phyloP scores from a whole-genome alignment of 1,140 invertebrate genomes.

The Plutomurus gul region DNA sequence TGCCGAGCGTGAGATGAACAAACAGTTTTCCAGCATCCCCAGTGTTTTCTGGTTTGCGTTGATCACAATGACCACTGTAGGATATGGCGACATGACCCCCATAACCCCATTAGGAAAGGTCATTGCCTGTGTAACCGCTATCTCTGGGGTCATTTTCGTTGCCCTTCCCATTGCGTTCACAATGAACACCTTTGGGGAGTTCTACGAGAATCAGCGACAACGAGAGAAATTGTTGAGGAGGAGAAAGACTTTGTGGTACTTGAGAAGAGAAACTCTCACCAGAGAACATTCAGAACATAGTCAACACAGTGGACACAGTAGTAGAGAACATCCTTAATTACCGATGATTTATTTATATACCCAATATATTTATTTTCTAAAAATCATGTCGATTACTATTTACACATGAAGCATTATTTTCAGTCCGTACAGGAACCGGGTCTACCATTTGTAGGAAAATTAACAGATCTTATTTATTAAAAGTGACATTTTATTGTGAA shows the following conservation, averaged over 20 bases:
- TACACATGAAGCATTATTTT: no score
- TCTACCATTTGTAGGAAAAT: no score
- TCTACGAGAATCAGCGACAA: conserved; percentile 44
- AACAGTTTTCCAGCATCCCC: conserved; percentile 56
- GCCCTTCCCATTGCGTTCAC: conserved; percentile 60
- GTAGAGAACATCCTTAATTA: no score
- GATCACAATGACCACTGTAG: conserved; percentile 64
- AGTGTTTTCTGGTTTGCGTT: conserved; percentile 61
- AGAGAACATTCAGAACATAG: background rate
- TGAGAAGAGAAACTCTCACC: background rate
- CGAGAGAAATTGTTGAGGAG: background rate
- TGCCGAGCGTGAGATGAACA: conserved; percentile 44
- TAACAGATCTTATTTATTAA: no score
- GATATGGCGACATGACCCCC: conserved; percentile 60
- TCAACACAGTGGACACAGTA: no score
- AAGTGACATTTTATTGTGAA: no score
- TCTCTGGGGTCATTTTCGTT: conserved; percentile 55
- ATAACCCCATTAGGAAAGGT: conserved; percentile 58
- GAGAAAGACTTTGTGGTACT: background rate
- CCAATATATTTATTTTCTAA: no score
- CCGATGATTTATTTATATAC: no score
- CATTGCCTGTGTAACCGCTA: conserved; percentile 54
- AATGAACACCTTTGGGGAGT: conserved; percentile 56
- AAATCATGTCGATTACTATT: no score
- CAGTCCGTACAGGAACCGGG: no score